Evolutionary conservation across 2,888 invertebrate genomes (phyloP).

Genomic region (Parnassius apollo): DNA sequence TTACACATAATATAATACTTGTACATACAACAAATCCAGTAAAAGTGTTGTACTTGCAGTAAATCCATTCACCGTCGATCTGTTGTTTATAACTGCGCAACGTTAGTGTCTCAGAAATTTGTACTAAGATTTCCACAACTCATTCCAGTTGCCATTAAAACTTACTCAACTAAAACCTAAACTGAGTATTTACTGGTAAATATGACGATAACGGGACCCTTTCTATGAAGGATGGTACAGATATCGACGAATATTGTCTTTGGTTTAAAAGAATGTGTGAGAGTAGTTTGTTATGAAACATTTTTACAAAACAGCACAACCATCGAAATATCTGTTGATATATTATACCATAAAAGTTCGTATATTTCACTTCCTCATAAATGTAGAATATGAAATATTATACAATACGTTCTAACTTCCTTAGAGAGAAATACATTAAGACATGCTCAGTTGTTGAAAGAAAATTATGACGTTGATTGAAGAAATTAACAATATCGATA

Average conservation of each 20-base stretch:
- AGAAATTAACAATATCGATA: conserved; percentile 6
- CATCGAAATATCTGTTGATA: background rate
- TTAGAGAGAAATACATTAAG: too few species aligned
- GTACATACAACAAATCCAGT: conserved; percentile 12
- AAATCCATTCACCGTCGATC: conserved; percentile 5
- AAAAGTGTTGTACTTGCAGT: conserved; percentile 24
- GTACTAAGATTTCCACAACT: conserved; percentile 16
- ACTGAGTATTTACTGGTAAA: conserved; percentile 36
- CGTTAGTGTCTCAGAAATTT: conserved; percentile 12
- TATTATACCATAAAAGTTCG: background rate
- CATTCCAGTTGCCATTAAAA: conserved; percentile 15
- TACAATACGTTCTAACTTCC: too few species aligned
- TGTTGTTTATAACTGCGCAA: conserved; percentile 8
- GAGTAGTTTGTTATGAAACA: background rate
- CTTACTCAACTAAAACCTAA: conserved; percentile 31
- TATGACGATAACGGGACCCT: conserved; percentile 27
- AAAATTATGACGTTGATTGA: background rate
- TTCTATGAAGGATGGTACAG: conserved; percentile 8
- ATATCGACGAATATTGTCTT: conserved; percentile 24
- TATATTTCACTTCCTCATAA: background rate
- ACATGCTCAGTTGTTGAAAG: background rate
- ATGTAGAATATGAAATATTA: too few species aligned
- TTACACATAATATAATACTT: conserved; percentile 10
- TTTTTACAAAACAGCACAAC: conserved; percentile 4
- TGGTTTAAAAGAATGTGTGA: conserved; percentile 34